phyloP scores from a whole-genome alignment of 2,113 vertebrate genomes.

The Hydropotes inermis region DNA sequence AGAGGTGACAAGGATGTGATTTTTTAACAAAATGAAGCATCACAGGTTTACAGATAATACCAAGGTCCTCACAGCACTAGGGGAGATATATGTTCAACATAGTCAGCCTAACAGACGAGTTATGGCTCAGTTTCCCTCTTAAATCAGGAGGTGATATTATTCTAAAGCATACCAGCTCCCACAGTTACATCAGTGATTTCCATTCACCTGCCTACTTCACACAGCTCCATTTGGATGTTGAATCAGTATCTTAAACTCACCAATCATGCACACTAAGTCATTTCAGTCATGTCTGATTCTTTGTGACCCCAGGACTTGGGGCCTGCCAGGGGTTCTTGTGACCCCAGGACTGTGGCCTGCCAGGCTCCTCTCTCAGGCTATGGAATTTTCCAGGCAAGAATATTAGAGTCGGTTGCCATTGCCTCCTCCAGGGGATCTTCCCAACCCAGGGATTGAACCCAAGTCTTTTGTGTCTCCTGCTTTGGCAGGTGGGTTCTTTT shows the following conservation, averaged over 20 bases:
- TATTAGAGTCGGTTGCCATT: background rate
- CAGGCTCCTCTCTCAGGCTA: background rate
- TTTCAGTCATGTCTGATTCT: background rate
- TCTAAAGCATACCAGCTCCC: background rate
- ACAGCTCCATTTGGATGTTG: background rate
- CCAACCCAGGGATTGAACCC: rapidly evolving
- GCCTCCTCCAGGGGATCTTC: background rate
- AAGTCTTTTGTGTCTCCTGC: background rate
- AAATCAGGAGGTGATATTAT: background rate
- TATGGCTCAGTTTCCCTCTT: background rate
- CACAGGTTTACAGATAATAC: background rate
- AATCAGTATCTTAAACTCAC: background rate
- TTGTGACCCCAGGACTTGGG: background rate
- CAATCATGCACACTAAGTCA: background rate
- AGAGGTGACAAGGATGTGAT: background rate
- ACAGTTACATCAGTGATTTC: background rate
- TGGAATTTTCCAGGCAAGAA: background rate
- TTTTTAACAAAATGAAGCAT: constrained; percentile 19
- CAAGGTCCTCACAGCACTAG: background rate
- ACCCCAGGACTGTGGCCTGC: background rate
- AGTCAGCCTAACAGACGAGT: background rate
- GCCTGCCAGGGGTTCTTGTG: too few relatives aligned
- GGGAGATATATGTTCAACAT: background rate
- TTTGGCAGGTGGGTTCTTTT: background rate
- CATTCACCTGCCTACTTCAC: background rate